Percentiles rank a stretch among this genome's conserved stretches.
These are phyloP conservation scores for Leptarthrus brevirostris DNA, from an alignment of 2,888 invertebrate species.

Conservation along the genomic window DNA sequence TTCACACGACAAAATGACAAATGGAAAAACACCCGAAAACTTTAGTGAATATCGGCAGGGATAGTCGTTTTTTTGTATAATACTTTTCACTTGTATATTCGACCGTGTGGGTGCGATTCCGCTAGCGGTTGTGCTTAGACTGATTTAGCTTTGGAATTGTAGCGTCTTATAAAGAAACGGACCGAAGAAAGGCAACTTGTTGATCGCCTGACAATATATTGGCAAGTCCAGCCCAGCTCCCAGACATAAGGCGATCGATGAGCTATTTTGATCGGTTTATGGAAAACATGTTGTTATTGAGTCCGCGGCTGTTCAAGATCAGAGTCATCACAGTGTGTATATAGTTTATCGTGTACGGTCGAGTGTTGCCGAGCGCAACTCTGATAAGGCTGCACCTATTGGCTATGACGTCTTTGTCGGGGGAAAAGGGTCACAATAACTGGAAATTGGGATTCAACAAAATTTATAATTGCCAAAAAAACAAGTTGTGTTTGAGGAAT, in stretches of 20 bases:
- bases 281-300: constrained; percentile 40
- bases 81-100: not conserved
- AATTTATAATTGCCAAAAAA: not conserved
- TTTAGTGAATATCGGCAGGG: not conserved
- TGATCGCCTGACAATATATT: constrained; percentile 28
- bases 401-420: constrained; percentile 9
- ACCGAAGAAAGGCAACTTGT: constrained; percentile 9
- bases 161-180: constrained; percentile 28
- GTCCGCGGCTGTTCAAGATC: constrained; percentile 34
- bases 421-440: constrained; percentile 38
- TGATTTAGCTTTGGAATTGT: constrained; percentile 15
- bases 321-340: not conserved
- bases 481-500: not conserved
- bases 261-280: constrained; percentile 17
- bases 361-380: constrained; percentile 28
- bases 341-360: not conserved
- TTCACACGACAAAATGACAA: not conserved
- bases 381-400: not conserved
- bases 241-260: constrained; percentile 6
- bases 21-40: constrained; percentile 32
- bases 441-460: constrained; percentile 30
- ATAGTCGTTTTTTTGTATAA: not conserved
- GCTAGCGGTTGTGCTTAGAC: constrained; percentile 15
- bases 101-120: constrained; percentile 1
- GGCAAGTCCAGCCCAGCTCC: not conserved